phyloP scores from a whole-genome alignment of 2,888 invertebrate genomes.

The Sussaba pulchella region DNA sequence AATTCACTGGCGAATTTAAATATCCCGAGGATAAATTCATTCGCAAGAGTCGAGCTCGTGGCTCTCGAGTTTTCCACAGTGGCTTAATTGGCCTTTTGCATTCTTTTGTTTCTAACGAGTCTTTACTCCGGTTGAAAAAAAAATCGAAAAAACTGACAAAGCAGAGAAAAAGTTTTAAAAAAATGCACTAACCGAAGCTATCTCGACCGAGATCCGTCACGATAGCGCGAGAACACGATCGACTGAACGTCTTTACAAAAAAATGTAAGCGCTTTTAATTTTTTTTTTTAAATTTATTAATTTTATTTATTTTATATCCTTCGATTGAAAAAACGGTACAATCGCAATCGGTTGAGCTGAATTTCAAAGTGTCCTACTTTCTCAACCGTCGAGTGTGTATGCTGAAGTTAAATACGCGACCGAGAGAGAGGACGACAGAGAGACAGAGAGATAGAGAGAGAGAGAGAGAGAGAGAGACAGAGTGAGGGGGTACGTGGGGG shows the following conservation, averaged over 20 bases:
- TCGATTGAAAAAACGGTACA: not conserved
- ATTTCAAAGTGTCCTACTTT: constrained; percentile 58
- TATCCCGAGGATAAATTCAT: too few relatives aligned
- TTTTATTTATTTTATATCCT: too few relatives aligned
- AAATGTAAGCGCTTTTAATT: too few relatives aligned
- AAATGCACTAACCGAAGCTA: not conserved
- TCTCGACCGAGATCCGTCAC: too few relatives aligned
- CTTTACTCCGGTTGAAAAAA: not conserved
- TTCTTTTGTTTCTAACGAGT: constrained; percentile 13
- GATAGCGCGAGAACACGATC: too few relatives aligned
- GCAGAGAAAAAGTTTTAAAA: not conserved
- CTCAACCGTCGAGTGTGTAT: constrained; percentile 48
- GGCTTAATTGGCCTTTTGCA: constrained; percentile 24
- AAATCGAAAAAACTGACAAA: not conserved
- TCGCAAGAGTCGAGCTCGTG: too few relatives aligned
- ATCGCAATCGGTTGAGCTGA: constrained; percentile 56
- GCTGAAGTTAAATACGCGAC: constrained; percentile 20
- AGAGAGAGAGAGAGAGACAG: not conserved
- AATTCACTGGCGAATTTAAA: not conserved
- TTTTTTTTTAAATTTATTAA: too few relatives aligned
- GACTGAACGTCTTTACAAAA: too few relatives aligned
- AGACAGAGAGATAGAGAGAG: constrained; percentile 6
- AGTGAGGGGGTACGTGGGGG: not conserved
- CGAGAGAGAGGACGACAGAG: not conserved
- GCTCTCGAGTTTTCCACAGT: constrained; percentile 12